phyloP scores from a whole-genome alignment of 2,888 invertebrate genomes.

The Nomada fucata region DNA sequence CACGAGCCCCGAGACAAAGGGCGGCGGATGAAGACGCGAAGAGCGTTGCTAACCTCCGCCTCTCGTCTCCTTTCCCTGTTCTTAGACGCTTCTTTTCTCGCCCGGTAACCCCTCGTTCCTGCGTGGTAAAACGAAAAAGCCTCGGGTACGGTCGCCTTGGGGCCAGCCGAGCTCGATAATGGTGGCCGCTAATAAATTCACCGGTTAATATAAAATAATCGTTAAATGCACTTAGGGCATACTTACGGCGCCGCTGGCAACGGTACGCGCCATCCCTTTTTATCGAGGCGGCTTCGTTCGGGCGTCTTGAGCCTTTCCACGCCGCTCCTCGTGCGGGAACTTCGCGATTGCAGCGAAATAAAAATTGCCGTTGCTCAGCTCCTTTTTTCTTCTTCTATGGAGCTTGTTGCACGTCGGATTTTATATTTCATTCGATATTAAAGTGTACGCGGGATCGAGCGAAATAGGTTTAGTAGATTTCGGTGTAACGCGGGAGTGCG shows the following conservation, averaged over 20 bases:
- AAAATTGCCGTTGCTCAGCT: slow-evolving; percentile 26
- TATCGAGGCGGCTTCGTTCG: slow-evolving; percentile 75
- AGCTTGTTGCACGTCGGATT: slow-evolving; percentile 9
- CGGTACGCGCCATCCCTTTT: slow-evolving; percentile 74
- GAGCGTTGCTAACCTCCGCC: slow-evolving; percentile 63
- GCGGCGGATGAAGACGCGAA: slow-evolving; percentile 68
- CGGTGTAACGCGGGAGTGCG: slow-evolving; percentile 10
- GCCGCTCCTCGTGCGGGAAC: slow-evolving; percentile 10
- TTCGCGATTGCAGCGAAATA: slow-evolving; percentile 22
- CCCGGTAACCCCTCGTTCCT: slow-evolving; percentile 33
- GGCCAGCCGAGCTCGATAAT: slow-evolving; percentile 79
- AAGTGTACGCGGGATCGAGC: not conserved
- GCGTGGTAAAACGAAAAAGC: slow-evolving; percentile 66
- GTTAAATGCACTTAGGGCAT: slow-evolving; percentile 82
- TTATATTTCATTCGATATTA: slow-evolving; percentile 18
- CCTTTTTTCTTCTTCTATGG: not conserved
- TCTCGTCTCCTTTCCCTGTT: slow-evolving; percentile 49
- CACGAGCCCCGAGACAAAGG: slow-evolving; percentile 68
- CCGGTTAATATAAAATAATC: slow-evolving; percentile 82
- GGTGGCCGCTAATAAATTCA: slow-evolving; percentile 81
- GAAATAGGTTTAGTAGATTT: slow-evolving; percentile 36
- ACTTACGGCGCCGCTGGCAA: slow-evolving; percentile 77
- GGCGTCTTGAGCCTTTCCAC: slow-evolving; percentile 62
- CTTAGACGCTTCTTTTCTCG: slow-evolving; percentile 42
- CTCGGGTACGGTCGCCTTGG: slow-evolving; percentile 61